Conservation (phyloP, 2,797 vertebrate genomes). For the Smutsia gigantea region DNA sequence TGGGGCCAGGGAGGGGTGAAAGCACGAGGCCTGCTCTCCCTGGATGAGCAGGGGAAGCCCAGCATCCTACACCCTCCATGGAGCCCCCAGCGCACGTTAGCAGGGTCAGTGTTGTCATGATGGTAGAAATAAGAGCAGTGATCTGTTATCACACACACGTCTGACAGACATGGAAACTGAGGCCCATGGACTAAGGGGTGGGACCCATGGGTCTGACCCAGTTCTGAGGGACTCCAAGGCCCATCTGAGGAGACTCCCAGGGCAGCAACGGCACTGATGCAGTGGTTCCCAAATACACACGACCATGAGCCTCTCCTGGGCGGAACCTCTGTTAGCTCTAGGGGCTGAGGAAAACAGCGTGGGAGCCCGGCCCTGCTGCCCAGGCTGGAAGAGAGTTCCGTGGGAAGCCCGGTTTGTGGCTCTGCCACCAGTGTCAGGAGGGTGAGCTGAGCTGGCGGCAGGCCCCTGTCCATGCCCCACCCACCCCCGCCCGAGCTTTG, state of each 20-base stretch:
- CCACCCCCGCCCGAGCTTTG: too few relatives aligned
- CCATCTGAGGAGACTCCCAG: background rate
- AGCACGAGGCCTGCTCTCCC: background rate
- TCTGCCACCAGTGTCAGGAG: background rate
- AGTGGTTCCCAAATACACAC: background rate
- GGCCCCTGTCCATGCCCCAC: rapidly evolving
- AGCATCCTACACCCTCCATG: rapidly evolving
- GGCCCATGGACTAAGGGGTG: background rate
- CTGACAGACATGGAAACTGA: background rate
- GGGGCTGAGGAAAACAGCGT: background rate
- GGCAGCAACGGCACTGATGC: background rate
- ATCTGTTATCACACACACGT: rapidly evolving
- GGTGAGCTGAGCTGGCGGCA: background rate
- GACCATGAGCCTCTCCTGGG: background rate
- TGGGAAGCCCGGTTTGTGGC: background rate
- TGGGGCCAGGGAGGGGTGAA: background rate
- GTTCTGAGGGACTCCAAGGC: background rate
- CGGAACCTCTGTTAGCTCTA: background rate
- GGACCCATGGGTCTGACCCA: background rate
- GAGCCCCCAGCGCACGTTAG: rapidly evolving
- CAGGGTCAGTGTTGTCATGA: rapidly evolving
- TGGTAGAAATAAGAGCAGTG: background rate
- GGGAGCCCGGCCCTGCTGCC: background rate
- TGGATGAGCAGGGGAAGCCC: rapidly evolving
- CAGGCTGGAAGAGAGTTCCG: background rate